Percentiles rank a stretch among this genome's conserved stretches.
These are phyloP conservation scores for Gymnobelideus leadbeateri DNA, from an alignment of 2,113 vertebrate genomes.

Conservation along the genomic window DNA sequence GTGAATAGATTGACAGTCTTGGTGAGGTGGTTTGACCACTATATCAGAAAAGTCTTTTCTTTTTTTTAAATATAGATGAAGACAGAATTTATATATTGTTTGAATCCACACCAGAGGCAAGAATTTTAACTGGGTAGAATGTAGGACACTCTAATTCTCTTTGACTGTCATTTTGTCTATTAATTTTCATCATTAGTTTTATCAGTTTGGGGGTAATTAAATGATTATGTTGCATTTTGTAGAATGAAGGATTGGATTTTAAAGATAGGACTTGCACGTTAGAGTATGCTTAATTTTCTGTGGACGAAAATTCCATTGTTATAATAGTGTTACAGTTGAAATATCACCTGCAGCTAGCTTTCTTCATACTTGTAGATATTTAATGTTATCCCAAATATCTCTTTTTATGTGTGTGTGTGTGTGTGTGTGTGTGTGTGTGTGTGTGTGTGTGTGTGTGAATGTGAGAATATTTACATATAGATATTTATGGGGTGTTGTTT, in stretches of 20 bases:
- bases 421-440: conserved; percentile 29
- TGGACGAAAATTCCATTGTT: not conserved
- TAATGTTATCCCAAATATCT: conserved; percentile 6
- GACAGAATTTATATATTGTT: conserved; percentile 21
- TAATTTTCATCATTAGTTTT: conserved; percentile 8
- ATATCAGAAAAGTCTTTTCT: conserved; percentile 41
- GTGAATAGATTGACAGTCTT: conserved; percentile 23
- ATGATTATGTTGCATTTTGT: not conserved
- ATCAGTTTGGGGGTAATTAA: conserved; percentile 25
- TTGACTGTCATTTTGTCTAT: not conserved
- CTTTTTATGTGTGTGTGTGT: conserved; percentile 16
- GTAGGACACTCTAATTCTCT: conserved; percentile 12
- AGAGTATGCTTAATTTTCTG: not conserved
- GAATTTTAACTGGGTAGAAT: conserved; percentile 25
- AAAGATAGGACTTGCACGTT: not conserved
- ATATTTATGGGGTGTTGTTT: not conserved
- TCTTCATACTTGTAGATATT: not conserved
- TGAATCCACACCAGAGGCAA: conserved; percentile 18
- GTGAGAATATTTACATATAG: not conserved
- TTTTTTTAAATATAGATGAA: not conserved
- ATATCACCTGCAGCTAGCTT: conserved; percentile 17
- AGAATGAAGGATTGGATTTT: not conserved
- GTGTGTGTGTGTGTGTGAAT: not conserved
- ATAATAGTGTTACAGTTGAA: not conserved
- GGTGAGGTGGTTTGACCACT: not conserved